A percentile compares a stretch with the other conserved stretches of the same genome.
phyloP scores from a whole-genome alignment of 2,113 vertebrate species.

The Seriola aureovittata region DNA sequence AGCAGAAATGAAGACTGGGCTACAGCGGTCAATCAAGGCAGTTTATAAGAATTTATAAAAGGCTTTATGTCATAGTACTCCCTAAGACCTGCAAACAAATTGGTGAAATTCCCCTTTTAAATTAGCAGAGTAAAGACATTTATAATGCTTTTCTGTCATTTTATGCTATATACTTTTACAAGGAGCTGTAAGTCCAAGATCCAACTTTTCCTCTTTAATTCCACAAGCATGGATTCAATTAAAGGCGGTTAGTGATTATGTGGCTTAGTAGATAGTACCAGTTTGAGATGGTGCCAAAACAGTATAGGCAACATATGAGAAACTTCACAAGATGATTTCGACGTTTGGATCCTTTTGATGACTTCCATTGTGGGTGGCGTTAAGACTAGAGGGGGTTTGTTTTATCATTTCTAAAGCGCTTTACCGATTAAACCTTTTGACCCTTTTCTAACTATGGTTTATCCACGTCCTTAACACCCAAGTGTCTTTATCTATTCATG shows the following conservation, averaged over 20 bases:
- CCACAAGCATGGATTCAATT: neutral
- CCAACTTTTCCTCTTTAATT: conserved; percentile 12
- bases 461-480: conserved; percentile 49
- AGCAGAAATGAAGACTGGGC: no score
- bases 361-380: conserved; percentile 31
- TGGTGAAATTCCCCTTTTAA: neutral
- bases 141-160: neutral
- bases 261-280: neutral
- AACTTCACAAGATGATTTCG: conserved; percentile 21
- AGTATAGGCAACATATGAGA: conserved; percentile 2
- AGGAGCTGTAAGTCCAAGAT: neutral
- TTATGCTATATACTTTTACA: neutral
- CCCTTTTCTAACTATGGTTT: conserved; percentile 33
- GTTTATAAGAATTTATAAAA: no score
- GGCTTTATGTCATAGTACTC: no score
- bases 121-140: neutral
- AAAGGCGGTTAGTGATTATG: neutral
- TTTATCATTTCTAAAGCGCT: conserved; percentile 71
- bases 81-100: no score
- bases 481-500: conserved; percentile 55
- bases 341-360: conserved; percentile 48
- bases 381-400: conserved; percentile 61
- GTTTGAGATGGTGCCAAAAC: neutral
- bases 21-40: no score
- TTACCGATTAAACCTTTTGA: conserved; percentile 64